phyloP scores from a whole-genome alignment of 2,797 vertebrate species.

The Limosa lapponica region DNA sequence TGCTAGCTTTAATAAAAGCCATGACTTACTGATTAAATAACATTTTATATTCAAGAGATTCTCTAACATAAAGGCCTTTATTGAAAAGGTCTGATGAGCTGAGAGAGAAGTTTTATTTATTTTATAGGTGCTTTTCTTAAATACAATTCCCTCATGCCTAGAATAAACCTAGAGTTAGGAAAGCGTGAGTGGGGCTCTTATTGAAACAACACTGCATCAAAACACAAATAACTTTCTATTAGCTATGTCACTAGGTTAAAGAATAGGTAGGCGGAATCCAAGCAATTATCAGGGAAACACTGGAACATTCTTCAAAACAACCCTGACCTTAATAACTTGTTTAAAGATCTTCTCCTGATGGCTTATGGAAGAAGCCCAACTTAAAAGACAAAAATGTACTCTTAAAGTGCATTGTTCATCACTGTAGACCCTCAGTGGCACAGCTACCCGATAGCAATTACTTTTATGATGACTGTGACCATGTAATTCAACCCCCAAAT shows the following conservation, averaged over 20 bases:
- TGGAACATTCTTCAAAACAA: conserved; percentile 61
- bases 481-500: conserved; percentile 66
- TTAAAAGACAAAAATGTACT: conserved; percentile 67
- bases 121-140: conserved; percentile 50
- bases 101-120: conserved; percentile 58
- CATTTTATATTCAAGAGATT: conserved; percentile 54
- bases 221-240: conserved; percentile 70
- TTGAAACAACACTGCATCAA: conserved; percentile 51
- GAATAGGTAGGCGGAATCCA: conserved; percentile 42
- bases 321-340: conserved; percentile 63
- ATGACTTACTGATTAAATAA: conserved; percentile 55
- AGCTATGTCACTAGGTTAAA: conserved; percentile 58
- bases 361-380: conserved; percentile 62
- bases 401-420: conserved; percentile 56
- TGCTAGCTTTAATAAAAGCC: conserved; percentile 46
- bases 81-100: conserved; percentile 39
- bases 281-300: conserved; percentile 56
- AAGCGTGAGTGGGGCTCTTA: conserved; percentile 46
- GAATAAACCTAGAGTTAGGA: conserved; percentile 53
- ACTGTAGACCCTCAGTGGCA: conserved; percentile 27
- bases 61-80: conserved; percentile 39
- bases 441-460: conserved; percentile 61
- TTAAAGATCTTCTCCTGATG: conserved; percentile 55
- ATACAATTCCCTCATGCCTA: conserved; percentile 34
- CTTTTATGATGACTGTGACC: conserved; percentile 61